Conservation (phyloP, 2,797 vertebrate species). For the Eospalax fontanierii region DNA sequence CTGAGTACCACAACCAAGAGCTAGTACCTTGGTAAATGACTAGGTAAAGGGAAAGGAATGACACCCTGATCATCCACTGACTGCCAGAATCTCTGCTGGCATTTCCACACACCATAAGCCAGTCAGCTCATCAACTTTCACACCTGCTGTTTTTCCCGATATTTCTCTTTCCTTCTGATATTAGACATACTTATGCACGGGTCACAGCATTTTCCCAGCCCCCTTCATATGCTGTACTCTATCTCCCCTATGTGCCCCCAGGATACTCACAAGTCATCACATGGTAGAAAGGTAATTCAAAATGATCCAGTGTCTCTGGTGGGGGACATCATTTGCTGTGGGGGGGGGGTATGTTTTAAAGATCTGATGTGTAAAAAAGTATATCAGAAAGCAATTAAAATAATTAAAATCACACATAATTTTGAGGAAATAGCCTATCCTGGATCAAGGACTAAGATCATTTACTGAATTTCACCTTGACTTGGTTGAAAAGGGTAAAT, state of each 20-base stretch:
- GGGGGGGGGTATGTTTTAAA: not conserved
- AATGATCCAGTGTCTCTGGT: not conserved
- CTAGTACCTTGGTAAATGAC: not conserved
- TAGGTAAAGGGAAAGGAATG: not conserved
- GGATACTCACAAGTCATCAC: not conserved
- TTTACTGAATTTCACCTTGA: slow-evolving; percentile 3
- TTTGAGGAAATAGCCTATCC: not conserved
- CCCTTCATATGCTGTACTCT: not conserved
- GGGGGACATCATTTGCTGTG: not conserved
- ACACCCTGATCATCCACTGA: too few species aligned
- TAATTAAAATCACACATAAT: not conserved
- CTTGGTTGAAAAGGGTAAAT: not conserved
- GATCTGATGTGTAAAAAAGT: not conserved
- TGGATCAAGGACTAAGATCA: not conserved
- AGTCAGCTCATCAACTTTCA: not conserved
- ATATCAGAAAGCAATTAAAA: slow-evolving; percentile 8
- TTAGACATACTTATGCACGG: not conserved
- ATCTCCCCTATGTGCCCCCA: too few species aligned
- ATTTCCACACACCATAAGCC: not conserved
- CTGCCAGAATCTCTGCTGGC: not conserved
- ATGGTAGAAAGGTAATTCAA: not conserved
- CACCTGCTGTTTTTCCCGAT: not conserved
- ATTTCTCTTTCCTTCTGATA: not conserved
- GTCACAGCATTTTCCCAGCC: not conserved
- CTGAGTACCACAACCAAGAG: not conserved